Conservation (phyloP, 1,140 invertebrate species). For the Drosophila suzukii region DNA sequence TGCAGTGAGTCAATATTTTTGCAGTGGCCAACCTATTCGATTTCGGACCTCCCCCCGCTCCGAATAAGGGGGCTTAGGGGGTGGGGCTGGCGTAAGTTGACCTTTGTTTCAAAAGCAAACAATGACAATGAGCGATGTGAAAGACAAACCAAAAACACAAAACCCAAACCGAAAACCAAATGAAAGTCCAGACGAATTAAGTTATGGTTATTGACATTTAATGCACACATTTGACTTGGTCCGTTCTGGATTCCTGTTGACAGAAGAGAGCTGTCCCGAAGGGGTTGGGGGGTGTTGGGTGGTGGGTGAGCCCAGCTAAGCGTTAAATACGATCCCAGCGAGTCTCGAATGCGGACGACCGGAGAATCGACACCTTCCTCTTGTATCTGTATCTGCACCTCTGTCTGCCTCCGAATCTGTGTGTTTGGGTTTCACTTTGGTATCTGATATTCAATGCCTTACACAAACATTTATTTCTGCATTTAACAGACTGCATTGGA, state of each 20-base stretch:
- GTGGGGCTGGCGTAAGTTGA: constrained; percentile 30
- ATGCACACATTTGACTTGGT: constrained; percentile 30
- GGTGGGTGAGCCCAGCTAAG: constrained; percentile 19
- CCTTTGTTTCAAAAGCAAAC: constrained; percentile 46
- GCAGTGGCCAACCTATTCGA: constrained; percentile 42
- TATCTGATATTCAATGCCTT: constrained; percentile 15
- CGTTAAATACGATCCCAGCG: constrained; percentile 26
- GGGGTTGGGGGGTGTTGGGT: background rate
- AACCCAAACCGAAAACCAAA: constrained; percentile 26
- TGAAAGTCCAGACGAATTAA: constrained; percentile 48
- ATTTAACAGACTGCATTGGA: background rate
- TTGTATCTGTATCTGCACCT: constrained; percentile 3
- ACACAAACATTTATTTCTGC: constrained; percentile 13
- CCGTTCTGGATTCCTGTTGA: constrained; percentile 26
- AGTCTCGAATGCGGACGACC: constrained; percentile 23
- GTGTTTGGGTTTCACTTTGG: constrained; percentile 15
- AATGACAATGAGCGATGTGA: constrained; percentile 50
- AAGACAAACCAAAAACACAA: constrained; percentile 40
- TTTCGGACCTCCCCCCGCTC: constrained; percentile 21
- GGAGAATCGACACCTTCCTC: constrained; percentile 20
- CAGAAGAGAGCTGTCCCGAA: constrained; percentile 17
- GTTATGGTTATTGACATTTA: constrained; percentile 50
- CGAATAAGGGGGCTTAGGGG: background rate
- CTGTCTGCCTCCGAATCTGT: background rate
- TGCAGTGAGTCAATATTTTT: constrained; percentile 48